Evolutionary conservation across 2,888 invertebrate species (phyloP).

Genomic region (Oscheius sp.): DNA sequence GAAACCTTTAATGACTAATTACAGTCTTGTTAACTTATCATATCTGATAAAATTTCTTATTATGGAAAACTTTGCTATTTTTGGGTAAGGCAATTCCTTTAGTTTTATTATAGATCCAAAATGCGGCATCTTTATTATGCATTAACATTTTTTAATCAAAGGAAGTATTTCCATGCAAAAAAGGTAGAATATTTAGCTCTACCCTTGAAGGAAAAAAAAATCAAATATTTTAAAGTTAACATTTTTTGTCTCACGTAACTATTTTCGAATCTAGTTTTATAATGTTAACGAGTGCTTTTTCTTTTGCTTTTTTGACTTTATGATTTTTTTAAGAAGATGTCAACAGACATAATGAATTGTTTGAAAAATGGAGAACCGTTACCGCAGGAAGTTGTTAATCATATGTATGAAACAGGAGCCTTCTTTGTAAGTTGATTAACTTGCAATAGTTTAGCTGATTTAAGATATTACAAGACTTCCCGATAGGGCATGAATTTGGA

Average conservation of each 20-base stretch:
- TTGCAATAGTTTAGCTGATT: background rate
- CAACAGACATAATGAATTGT: slow-evolving; percentile 13
- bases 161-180: too few relatives aligned
- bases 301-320: background rate
- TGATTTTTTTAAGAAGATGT: slow-evolving; percentile 1
- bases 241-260: too few relatives aligned
- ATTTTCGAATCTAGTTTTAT: background rate
- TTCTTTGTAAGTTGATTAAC: slow-evolving; percentile 43
- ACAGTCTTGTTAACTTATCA: too few relatives aligned
- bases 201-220: too few relatives aligned
- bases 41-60: too few relatives aligned
- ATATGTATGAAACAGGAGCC: slow-evolving; percentile 53
- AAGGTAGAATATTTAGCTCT: background rate
- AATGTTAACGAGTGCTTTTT: background rate
- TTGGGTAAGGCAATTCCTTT: too few relatives aligned
- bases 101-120: too few relatives aligned
- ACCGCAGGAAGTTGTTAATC: slow-evolving; percentile 48
- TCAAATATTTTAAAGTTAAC: too few relatives aligned
- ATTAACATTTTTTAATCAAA: too few relatives aligned
- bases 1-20: too few relatives aligned
- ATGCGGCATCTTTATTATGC: too few relatives aligned
- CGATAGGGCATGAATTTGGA: slow-evolving; percentile 92
- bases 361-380: slow-evolving; percentile 32
- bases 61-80: too few relatives aligned
- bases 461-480: slow-evolving; percentile 82